Conservation (phyloP, 2,797 vertebrate genomes). For the Tenualosa thibaudeaui region DNA sequence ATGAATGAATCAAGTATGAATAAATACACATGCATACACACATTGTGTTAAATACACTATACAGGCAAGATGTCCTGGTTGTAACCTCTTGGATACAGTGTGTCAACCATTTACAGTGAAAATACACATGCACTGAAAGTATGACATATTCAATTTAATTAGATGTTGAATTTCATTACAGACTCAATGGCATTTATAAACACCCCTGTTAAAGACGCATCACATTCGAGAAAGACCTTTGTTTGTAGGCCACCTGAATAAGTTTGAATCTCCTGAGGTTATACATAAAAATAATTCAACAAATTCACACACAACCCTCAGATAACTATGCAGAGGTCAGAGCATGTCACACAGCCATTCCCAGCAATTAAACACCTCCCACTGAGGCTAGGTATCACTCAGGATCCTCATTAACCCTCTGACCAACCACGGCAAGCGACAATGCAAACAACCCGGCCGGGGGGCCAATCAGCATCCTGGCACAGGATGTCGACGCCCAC, state of each 20-base stretch:
- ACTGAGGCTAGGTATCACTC: slow-evolving; percentile 72
- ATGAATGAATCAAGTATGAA: background rate
- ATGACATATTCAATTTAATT: background rate
- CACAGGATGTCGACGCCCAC: slow-evolving; percentile 77
- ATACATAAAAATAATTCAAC: slow-evolving; percentile 64
- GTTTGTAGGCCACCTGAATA: slow-evolving; percentile 53
- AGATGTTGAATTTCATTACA: slow-evolving; percentile 9
- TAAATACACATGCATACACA: background rate
- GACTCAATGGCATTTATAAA: background rate
- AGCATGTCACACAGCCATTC: slow-evolving; percentile 69
- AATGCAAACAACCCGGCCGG: slow-evolving; percentile 64
- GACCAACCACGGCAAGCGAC: slow-evolving; percentile 76
- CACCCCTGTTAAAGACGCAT: background rate
- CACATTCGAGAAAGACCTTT: slow-evolving; percentile 16
- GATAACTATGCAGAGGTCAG: slow-evolving; percentile 66
- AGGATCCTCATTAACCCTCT: slow-evolving; percentile 83
- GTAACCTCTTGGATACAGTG: background rate
- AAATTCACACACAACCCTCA: slow-evolving; percentile 63
- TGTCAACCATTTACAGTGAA: background rate
- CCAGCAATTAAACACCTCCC: slow-evolving; percentile 85
- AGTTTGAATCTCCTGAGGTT: slow-evolving; percentile 58
- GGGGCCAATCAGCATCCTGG: slow-evolving; percentile 69
- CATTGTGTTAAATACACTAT: too few relatives aligned
- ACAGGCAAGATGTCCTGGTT: background rate
- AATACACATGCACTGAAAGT: background rate